A percentile compares a stretch with the other conserved stretches of the same genome.
These are phyloP conservation scores for Colostygia pectinataria DNA, from an alignment of 2,888 invertebrate genomes.

Conservation along the genomic window DNA sequence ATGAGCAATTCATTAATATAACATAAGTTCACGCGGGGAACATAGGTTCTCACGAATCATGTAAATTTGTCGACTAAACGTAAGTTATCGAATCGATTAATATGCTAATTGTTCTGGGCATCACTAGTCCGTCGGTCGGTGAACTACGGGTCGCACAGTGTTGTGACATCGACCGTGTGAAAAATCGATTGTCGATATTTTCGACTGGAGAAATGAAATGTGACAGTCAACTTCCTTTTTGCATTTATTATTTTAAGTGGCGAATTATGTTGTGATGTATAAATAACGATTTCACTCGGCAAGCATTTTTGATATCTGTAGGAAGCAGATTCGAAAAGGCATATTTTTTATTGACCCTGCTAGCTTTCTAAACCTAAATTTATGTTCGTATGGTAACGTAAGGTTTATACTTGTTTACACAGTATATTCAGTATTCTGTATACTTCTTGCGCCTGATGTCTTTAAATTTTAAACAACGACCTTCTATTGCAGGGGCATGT, in stretches of 20 bases:
- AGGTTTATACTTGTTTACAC: too few relatives aligned
- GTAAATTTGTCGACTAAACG: conserved; percentile 82
- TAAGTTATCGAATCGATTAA: conserved; percentile 82
- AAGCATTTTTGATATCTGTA: too few relatives aligned
- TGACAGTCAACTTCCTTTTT: conserved; percentile 17
- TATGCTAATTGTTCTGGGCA: conserved; percentile 78
- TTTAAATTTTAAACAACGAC: too few relatives aligned
- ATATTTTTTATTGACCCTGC: too few relatives aligned
- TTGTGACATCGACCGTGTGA: conserved; percentile 93
- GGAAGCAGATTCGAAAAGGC: too few relatives aligned
- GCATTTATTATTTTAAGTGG: conserved; percentile 3
- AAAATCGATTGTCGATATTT: conserved; percentile 72
- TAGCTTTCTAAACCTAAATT: too few relatives aligned
- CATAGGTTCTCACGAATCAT: conserved; percentile 81
- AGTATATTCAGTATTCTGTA: too few relatives aligned
- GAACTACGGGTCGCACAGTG: conserved; percentile 70
- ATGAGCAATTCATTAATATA: conserved; percentile 81
- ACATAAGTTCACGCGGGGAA: conserved; percentile 79
- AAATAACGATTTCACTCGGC: too few relatives aligned
- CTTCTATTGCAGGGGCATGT: too few relatives aligned
- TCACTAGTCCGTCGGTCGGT: conserved; percentile 74
- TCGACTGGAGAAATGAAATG: conserved; percentile 19
- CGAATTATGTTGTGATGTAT: neutral
- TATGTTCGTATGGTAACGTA: too few relatives aligned
- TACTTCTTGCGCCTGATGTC: too few relatives aligned